A percentile compares a stretch with the other conserved stretches of the same genome.
Evolutionary conservation across 1,140 invertebrate genomes (phyloP).

Genomic region (Plutomurus gul): DNA sequence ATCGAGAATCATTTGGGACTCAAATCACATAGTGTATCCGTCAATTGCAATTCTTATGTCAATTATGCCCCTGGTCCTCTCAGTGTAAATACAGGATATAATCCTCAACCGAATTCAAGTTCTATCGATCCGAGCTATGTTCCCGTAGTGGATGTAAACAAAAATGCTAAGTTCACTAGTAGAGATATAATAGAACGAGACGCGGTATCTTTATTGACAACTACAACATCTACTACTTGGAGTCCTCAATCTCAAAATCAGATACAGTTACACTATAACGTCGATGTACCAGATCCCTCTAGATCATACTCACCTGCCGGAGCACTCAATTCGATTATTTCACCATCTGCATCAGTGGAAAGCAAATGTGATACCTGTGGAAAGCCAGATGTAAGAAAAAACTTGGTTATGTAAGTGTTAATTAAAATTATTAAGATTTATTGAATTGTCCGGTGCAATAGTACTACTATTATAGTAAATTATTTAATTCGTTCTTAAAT

Average conservation of each 20-base stretch:
- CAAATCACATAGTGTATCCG: background rate
- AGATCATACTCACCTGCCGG: background rate
- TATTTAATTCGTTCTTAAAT: constrained; percentile 16
- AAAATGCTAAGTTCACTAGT: background rate
- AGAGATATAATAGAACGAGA: background rate
- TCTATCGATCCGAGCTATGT: background rate
- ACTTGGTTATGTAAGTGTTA: constrained; percentile 69
- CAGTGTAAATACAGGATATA: background rate
- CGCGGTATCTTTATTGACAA: background rate
- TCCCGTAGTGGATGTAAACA: background rate
- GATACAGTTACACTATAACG: background rate
- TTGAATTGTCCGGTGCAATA: background rate
- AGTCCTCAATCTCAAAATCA: background rate
- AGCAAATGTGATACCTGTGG: constrained; percentile 68
- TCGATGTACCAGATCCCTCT: background rate
- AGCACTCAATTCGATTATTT: background rate
- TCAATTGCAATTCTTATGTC: background rate
- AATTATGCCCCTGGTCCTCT: background rate
- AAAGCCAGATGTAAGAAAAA: constrained; percentile 64
- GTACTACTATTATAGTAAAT: constrained; percentile 6
- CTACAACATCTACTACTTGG: background rate
- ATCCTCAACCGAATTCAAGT: background rate
- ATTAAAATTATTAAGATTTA: constrained; percentile 31
- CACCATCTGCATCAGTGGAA: background rate
- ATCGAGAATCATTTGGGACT: background rate